phyloP scores from a whole-genome alignment of 2,888 invertebrate genomes.

The Griposia aprilina region DNA sequence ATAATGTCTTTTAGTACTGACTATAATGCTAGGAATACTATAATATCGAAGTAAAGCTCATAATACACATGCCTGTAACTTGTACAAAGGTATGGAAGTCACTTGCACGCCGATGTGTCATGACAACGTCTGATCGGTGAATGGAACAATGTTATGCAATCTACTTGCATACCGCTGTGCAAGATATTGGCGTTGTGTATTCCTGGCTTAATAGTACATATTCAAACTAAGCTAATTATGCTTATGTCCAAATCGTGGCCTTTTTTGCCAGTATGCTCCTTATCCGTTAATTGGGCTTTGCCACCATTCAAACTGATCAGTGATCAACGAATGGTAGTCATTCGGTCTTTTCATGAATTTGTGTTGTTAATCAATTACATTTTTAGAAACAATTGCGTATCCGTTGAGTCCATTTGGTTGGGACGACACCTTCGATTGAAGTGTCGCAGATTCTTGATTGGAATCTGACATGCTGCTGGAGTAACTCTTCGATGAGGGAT shows the following conservation, averaged over 20 bases:
- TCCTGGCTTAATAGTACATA: background rate
- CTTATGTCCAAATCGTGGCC: background rate
- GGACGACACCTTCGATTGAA: conserved; percentile 66
- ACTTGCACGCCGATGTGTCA: no score
- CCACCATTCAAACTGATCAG: background rate
- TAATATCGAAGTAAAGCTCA: no score
- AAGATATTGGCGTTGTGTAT: conserved; percentile 2
- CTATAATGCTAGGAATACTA: background rate
- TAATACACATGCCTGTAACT: background rate
- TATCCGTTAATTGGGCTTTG: background rate
- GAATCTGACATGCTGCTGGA: conserved; percentile 69
- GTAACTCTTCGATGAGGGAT: conserved; percentile 69
- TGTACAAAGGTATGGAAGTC: background rate
- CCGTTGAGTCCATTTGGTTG: conserved; percentile 71
- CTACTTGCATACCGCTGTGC: background rate
- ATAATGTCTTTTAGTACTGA: background rate
- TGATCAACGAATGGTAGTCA: background rate
- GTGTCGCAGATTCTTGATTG: conserved; percentile 69
- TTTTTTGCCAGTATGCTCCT: background rate
- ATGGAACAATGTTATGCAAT: background rate
- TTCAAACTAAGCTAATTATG: background rate
- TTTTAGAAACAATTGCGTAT: conserved; percentile 24
- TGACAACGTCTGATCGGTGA: background rate
- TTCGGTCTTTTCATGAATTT: background rate
- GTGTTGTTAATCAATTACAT: conserved; percentile 2